phyloP scores from a whole-genome alignment of 2,797 vertebrate species.

The Neosalanx taihuensis region DNA sequence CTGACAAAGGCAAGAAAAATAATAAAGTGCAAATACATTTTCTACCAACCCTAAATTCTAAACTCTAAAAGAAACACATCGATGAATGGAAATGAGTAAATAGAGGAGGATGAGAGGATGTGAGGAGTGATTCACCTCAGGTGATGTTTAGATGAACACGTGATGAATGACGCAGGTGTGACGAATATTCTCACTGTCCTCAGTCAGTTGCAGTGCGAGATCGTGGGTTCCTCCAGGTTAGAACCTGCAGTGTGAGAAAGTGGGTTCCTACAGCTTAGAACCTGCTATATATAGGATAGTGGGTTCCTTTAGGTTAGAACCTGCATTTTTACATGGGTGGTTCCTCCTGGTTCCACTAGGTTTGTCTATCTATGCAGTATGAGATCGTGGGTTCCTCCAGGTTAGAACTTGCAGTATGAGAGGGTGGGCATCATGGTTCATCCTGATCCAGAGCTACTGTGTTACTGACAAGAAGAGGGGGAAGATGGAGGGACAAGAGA shows the following conservation, averaged over 20 bases:
- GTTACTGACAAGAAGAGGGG: conserved; percentile 18
- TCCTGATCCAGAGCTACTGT: neutral
- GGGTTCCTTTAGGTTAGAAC: too few relatives aligned
- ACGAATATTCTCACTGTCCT: conserved; percentile 53
- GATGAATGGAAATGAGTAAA: conserved; percentile 47
- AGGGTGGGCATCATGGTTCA: neutral
- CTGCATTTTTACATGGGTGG: too few relatives aligned
- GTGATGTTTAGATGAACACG: conserved; percentile 52
- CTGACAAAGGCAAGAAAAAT: conserved; percentile 66
- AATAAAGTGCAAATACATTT: conserved; percentile 75
- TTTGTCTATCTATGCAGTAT: too few relatives aligned
- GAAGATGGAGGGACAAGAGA: neutral
- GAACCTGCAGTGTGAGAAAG: too few relatives aligned
- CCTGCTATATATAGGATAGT: too few relatives aligned
- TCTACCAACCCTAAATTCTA: conserved; percentile 51
- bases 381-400: too few relatives aligned
- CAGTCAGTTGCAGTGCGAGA: conserved; percentile 22
- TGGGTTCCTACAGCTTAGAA: too few relatives aligned
- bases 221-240: too few relatives aligned
- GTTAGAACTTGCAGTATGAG: too few relatives aligned
- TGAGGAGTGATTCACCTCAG: conserved; percentile 57
- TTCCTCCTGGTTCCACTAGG: too few relatives aligned
- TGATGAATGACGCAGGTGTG: conserved; percentile 70
- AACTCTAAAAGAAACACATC: conserved; percentile 52
- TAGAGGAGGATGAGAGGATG: too few relatives aligned